Evolutionary conservation across 2,113 vertebrate species (phyloP).

Genomic region (Plecturocebus donacophilus): DNA sequence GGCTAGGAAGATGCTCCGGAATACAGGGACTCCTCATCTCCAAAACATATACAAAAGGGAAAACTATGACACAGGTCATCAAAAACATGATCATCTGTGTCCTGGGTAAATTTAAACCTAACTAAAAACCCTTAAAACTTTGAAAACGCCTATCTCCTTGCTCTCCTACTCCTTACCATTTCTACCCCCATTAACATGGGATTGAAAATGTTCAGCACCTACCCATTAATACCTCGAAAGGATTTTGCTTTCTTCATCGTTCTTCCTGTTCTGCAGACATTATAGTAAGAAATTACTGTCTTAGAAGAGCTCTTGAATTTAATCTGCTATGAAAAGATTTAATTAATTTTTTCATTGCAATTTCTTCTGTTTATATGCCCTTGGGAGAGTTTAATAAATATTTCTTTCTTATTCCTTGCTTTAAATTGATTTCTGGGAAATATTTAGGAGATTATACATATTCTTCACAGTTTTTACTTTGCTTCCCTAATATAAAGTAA

Average conservation of each 20-base stretch:
- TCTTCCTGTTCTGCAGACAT: background rate
- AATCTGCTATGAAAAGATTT: conserved; percentile 54
- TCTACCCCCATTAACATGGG: background rate
- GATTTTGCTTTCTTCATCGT: background rate
- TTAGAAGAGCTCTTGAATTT: conserved; percentile 44
- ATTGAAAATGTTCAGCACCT: background rate
- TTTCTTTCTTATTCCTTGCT: conserved; percentile 51
- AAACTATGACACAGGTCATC: background rate
- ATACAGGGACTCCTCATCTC: background rate
- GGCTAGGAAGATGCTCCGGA: background rate
- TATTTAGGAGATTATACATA: conserved; percentile 59
- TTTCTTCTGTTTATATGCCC: conserved; percentile 32
- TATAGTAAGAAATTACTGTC: conserved; percentile 57
- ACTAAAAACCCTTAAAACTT: background rate
- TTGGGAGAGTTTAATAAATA: conserved; percentile 66
- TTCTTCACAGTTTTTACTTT: conserved; percentile 23
- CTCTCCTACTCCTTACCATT: background rate
- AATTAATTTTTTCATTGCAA: conserved; percentile 61
- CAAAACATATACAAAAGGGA: background rate
- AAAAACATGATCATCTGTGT: background rate
- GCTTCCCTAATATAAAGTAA: background rate
- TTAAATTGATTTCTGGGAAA: conserved; percentile 30
- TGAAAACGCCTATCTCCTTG: background rate
- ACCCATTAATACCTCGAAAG: background rate
- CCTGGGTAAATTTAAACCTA: background rate